phyloP scores from a whole-genome alignment of 2,888 invertebrate genomes.

The Yponomeuta evonymella region DNA sequence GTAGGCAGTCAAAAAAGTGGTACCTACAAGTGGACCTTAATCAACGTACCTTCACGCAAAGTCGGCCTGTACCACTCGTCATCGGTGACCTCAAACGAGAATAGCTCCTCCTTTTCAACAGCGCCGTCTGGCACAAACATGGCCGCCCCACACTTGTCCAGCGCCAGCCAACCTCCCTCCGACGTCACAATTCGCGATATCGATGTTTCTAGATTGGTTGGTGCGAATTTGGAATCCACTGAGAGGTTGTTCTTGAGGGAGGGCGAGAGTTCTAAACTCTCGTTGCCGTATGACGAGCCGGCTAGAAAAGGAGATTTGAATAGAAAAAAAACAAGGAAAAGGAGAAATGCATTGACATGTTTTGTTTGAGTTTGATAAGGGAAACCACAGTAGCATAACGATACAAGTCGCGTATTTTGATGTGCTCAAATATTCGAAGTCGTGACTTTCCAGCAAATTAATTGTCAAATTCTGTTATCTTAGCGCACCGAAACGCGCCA shows the following conservation, averaged over 20 bases:
- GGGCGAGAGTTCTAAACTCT: conserved; percentile 68
- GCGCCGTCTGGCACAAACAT: conserved; percentile 93
- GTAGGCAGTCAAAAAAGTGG: too few species aligned
- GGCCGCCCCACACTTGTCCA: conserved; percentile 87
- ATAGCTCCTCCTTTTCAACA: conserved; percentile 87
- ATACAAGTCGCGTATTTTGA: too few species aligned
- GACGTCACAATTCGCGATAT: conserved; percentile 71
- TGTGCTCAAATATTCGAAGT: too few species aligned
- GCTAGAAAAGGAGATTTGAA: conserved; percentile 38
- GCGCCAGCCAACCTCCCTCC: conserved; percentile 78
- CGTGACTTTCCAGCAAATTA: too few species aligned
- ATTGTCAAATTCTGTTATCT: too few species aligned
- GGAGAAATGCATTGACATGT: too few species aligned
- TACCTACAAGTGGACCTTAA: neutral
- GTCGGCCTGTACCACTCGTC: conserved; percentile 93
- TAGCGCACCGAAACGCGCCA: too few species aligned
- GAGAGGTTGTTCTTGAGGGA: conserved; percentile 65
- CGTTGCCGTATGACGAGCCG: conserved; percentile 66
- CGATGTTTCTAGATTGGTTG: conserved; percentile 47
- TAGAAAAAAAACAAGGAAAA: too few species aligned
- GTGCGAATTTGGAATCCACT: conserved; percentile 51
- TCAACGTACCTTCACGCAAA: conserved; percentile 79
- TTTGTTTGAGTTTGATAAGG: too few species aligned
- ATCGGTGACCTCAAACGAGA: conserved; percentile 91
- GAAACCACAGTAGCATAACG: too few species aligned